phyloP scores from a whole-genome alignment of 2,888 invertebrate genomes.

The Habrosyne pyritoides region DNA sequence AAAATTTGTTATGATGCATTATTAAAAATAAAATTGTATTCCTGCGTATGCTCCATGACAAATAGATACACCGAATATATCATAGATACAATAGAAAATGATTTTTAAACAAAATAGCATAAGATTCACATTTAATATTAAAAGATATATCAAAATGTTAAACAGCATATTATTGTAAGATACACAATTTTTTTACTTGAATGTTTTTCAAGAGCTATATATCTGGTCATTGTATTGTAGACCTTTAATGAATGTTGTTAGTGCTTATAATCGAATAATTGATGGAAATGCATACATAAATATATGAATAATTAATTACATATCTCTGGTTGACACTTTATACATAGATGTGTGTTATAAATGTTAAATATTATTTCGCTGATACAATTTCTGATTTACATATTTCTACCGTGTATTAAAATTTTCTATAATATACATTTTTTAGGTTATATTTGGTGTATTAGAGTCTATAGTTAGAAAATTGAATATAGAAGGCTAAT shows the following conservation, averaged over 20 bases:
- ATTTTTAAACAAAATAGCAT: conserved; percentile 19
- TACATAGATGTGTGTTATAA: background rate
- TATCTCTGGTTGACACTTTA: background rate
- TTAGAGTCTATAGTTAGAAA: background rate
- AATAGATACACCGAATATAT: background rate
- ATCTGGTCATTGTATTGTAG: background rate
- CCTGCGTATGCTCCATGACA: no score
- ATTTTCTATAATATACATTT: background rate
- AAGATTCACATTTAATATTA: background rate
- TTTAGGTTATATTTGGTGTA: background rate
- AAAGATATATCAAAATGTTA: conserved; percentile 3
- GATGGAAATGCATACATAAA: background rate
- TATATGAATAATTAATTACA: background rate
- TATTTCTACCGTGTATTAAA: background rate
- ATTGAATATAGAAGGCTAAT: background rate
- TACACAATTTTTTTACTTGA: background rate
- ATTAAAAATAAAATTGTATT: no score
- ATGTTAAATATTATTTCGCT: background rate
- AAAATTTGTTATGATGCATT: no score
- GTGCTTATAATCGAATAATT: background rate
- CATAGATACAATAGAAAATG: background rate
- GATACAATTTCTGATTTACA: no score
- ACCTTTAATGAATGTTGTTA: background rate
- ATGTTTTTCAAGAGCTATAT: background rate
- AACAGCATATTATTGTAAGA: background rate